A percentile compares a stretch with the other conserved stretches of the same genome.
These are phyloP conservation scores for Miltochrista miniata DNA, from an alignment of 2,888 invertebrate species.

Conservation along the genomic window DNA sequence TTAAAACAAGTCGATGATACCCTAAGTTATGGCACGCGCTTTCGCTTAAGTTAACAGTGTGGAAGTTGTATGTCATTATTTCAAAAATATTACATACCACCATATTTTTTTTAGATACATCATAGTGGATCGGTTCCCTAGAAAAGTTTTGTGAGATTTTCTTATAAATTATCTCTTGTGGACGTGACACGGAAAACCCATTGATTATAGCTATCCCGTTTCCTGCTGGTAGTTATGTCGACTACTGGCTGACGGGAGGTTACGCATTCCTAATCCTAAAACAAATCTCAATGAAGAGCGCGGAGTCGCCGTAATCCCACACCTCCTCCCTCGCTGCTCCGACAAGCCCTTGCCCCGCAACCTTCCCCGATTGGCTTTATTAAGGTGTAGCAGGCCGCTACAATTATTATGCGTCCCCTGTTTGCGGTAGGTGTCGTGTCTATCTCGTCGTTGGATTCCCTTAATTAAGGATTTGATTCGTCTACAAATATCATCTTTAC, in stretches of 20 bases:
- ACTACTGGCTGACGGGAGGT: constrained; percentile 61
- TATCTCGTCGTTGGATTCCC: constrained; percentile 74
- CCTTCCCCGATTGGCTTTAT: constrained; percentile 80
- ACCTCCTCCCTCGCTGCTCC: constrained; percentile 44
- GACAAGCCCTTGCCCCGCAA: constrained; percentile 45
- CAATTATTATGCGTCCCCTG: constrained; percentile 83
- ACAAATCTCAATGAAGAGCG: constrained; percentile 84
- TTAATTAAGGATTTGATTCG: constrained; percentile 80
- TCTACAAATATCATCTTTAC: constrained; percentile 63
- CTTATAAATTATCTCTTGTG: constrained; percentile 63
- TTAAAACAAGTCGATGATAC: constrained; percentile 25
- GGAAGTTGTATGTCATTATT: constrained; percentile 42
- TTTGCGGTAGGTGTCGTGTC: constrained; percentile 80
- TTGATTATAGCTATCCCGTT: constrained; percentile 53
- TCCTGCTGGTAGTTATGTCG: constrained; percentile 49
- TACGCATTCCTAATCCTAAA: constrained; percentile 78
- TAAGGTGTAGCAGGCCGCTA: constrained; percentile 83
- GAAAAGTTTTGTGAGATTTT: constrained; percentile 51
- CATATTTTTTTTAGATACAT: too few species aligned
- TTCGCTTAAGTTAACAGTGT: constrained; percentile 47
- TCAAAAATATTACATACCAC: constrained; percentile 55
- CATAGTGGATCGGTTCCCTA: constrained; percentile 6
- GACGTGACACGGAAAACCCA: constrained; percentile 51
- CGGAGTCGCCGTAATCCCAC: constrained; percentile 73
- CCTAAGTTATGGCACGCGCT: constrained; percentile 25